Evolutionary conservation across 1,140 invertebrate genomes (phyloP), one percentile per base, ranked within the genome.

Genomic region (Anoplophora glabripennis): DNA sequence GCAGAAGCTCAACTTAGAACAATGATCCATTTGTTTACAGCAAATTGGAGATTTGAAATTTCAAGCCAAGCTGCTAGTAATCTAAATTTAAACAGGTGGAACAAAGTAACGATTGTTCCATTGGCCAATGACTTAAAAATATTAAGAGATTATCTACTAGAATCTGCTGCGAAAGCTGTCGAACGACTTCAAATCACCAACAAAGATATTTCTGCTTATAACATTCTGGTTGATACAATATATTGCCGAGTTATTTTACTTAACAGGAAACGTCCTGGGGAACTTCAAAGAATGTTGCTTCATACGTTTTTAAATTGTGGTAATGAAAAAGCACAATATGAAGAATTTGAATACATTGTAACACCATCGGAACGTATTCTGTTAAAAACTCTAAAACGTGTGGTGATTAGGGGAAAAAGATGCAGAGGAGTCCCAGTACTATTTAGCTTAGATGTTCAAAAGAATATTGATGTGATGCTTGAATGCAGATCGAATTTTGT

Each of bases 231-330:
- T 28, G 68, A 70, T 37, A 61, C 62, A 4, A 53, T 65, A 9
- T 70, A 52, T 46, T 70, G 64, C 35, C 17, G 59, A n/a, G 40
- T 67, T 37, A 17, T 69, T 9, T 40, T 68, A 4, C 45, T 68
- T 14, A 70, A 70, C 44, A 38, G 65, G 53, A 33, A 64, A 34
- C 18, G 64, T 4, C 68, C 66, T n/a, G 66, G 68, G 11, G 68
- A 70, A 61, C 55, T 70, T 18, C 44, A 66, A 46, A 65, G 61
- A 48, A 4, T 57, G 53, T 49, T 35, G 34, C 14, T 48, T 44
- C 37, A 52, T 21, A 52, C 11, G 3, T 56, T 55, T 44, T n/a
- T 21, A 18, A 54, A 10, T 36, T 45, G 11, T 12, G 18, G 40
- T 10, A 45, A 44, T 17, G 41, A 53, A 14, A 53, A 45, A 18